Base-by-base conservation (phyloP, 2,888 invertebrate genomes). In the Drosophila limbata region DNA sequence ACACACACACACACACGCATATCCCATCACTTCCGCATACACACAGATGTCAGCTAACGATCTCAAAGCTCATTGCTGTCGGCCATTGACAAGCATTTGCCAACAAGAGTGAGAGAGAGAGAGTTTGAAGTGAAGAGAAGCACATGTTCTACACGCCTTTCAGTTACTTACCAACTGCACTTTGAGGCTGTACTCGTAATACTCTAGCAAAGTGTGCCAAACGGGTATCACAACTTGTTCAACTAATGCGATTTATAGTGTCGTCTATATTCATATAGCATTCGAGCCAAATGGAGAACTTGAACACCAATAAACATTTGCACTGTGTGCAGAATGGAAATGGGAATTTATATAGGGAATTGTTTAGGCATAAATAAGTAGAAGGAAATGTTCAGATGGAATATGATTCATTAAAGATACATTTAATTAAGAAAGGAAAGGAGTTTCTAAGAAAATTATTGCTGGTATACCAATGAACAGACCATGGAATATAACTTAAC, bases 21-120 rank as follows among this genome's bases (percentile, higher is more conserved):
- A 51, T 15, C 39, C 11, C 47, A 37, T 48, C 25, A 45, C 11
- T 50, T 37, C 35, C 48, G 52, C 31, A 47, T 17, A 47, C 50
- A 65, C 50, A 61, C 81, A 69, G 78, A 72, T 77, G 81, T 67
- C 61, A 57, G 60, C 56, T 70, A 73, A 81, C 73, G 79, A 78
- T 81, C 74, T 71, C 19, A 47, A 42, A 64, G 65, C 73, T 73
- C 61, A 56, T 83, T 55, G 65, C 64, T 21, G 17, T 51, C 56
- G 66, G 70, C 77, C 73, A 72, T 70, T 47, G 63, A 64, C 68
- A 64, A 75, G 60, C 42, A 75, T 61, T 77, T 8, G 48, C 44
- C 56, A 60, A 74, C 42, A 35, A 9, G 3, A 33, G 2, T 39
- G 37, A 31, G 25, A 25, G 17, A 47, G 25, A 33, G 6, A 19